Evolutionary conservation across 2,888 invertebrate genomes (phyloP), one percentile per base, ranked within the genome.

Genomic region (Galerucella nymphaeae): DNA sequence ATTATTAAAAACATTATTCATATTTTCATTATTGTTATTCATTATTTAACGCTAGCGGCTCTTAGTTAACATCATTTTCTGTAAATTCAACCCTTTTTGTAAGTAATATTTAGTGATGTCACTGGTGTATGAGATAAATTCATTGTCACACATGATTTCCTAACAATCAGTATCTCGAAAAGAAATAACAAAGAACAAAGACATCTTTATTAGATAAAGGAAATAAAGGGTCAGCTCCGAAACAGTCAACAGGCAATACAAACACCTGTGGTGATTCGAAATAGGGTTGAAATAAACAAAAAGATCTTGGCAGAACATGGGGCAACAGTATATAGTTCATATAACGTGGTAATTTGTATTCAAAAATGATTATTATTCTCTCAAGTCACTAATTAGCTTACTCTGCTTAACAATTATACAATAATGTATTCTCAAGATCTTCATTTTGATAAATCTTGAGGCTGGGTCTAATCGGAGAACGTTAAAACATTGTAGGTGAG

Each of bases 61-160:
- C 48, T 14, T 48, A 48, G 8, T 6, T 48, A 14, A 48, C 48
- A 38, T 38, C 30, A 38, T 38, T 38, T 1, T 1, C 1, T 42
- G 14, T 45, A 14, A 14, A 5, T 11, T 45, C 6, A 11, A n/a
- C 10, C 10, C 16, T 11, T 18, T 10, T 53, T 16, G 10, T 16
- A 2, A 18, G 10, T 8, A 53, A 18, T 9, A 18, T 53, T 53
- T 53, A 10, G 18, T 14, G 30, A 14, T 30, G 58, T 14, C 58
- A 58, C 58, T 58, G 58, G 2, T 11, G 3, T 10, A 18, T 72
- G 71, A 74, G 76, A 77, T 76, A 78, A 73, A 77, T 77, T 75
- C 76, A 78, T 76, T 76, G 78, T 75, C 77, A 77, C 76, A 76
- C 76, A 71, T 78, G 77, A 75, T 76, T 78, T 77, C 70, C 73